phyloP scores from a whole-genome alignment of 2,113 vertebrate genomes.

The Carollia perspicillata region DNA sequence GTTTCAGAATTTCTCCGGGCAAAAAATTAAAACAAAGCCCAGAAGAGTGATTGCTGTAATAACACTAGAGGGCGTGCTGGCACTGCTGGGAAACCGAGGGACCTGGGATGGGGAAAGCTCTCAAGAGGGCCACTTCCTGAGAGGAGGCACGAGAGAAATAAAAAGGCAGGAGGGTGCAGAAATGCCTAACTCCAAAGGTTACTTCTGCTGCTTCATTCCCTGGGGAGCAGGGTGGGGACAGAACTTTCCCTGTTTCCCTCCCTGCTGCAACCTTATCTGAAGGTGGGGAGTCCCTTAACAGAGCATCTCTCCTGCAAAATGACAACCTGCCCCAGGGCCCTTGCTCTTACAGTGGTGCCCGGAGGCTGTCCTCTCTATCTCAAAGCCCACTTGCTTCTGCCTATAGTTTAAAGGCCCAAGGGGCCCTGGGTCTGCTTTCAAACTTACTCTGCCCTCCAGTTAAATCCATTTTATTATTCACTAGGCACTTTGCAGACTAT shows the following conservation, averaged over 20 bases:
- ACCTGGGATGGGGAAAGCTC: background rate
- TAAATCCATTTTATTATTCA: background rate
- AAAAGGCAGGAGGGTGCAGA: background rate
- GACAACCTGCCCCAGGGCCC: background rate
- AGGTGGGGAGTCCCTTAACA: background rate
- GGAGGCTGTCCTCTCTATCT: background rate
- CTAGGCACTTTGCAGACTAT: background rate
- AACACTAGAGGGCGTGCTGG: slow-evolving; percentile 61
- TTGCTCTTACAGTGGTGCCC: background rate
- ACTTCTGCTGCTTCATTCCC: background rate
- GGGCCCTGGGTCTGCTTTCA: background rate
- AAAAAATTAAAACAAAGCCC: background rate
- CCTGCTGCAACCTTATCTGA: background rate
- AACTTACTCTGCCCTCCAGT: background rate
- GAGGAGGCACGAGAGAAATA: background rate
- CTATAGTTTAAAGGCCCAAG: background rate
- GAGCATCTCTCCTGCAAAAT: background rate
- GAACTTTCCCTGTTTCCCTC: background rate
- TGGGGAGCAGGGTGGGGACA: background rate
- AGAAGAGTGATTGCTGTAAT: background rate
- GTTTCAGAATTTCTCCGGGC: background rate
- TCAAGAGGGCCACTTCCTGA: accelerated
- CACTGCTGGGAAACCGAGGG: background rate
- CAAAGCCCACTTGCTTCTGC: background rate
- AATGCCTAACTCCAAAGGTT: background rate